Evolutionary conservation across 2,113 vertebrate genomes (phyloP), one percentile per base, ranked within the genome.

Genomic region (Climacteris rufus): DNA sequence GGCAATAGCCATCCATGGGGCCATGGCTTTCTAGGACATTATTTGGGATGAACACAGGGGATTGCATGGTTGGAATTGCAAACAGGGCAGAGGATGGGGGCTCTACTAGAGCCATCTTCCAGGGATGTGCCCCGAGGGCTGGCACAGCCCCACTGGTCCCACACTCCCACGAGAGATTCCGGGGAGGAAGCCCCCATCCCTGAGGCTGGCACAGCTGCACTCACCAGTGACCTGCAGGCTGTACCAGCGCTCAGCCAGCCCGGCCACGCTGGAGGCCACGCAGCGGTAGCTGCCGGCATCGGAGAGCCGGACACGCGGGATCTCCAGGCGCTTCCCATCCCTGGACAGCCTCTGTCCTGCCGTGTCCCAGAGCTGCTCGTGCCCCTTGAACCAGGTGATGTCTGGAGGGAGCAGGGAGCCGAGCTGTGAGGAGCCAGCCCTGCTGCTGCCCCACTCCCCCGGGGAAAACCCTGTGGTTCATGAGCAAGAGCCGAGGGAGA

Each of bases 201-300:
- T 39, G 4, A 10, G 49, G 45, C n/a, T 40, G 2, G 4, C 4
- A 0, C 24, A 10, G 50, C 6, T 3, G 2, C 40, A 78, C 98
- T 98, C 96, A 98, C 98, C 98, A 3, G 97, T 94, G 89, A 98
- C 98, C 57, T 39, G 90, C 6, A 98, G 94, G 57, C 95, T 91
- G 50, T 94, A 98, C 68, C 68, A 59, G 40, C 96, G 83, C 63
- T 98, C 97, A 0, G 91, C 52, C 75, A 72, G 96, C 2, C 98
- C 98, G 0, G 90, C 98, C 60, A 42, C 75, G 0, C 80, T 98
- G 83, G 98, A 92, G 6, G 97, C 98, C 95, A 98, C 87, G 0
- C 98, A 98, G 86, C 74, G 97, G 35, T 98, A 98, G 53, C 89
- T 96, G 50, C 98, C 97, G 0, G 97, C 47, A 0, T 98, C 92